Percentiles rank a stretch among this genome's conserved stretches.
Conservation (phyloP, 2,797 vertebrate species). For the Propithecus deckenii region DNA sequence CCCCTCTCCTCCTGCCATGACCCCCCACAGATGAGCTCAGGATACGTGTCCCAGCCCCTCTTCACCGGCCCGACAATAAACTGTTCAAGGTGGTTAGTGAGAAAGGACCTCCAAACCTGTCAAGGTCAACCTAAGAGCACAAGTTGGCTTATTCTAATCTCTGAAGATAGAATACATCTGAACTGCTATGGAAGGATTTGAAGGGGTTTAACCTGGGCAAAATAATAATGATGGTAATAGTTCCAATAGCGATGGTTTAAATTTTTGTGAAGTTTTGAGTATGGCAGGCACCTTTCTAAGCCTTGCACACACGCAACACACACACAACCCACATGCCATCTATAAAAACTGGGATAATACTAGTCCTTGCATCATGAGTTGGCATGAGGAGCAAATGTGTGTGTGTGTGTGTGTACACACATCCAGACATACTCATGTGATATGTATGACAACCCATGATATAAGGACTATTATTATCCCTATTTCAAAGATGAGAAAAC, state of each 20-base stretch:
- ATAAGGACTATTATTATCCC: neutral
- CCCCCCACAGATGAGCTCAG: neutral
- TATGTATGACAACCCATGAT: neutral
- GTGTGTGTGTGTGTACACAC: too few species aligned
- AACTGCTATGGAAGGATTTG: neutral
- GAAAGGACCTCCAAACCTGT: neutral
- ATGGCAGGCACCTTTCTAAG: neutral
- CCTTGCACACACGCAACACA: too few species aligned
- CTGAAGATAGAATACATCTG: neutral
- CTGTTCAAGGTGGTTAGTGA: neutral
- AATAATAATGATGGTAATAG: neutral
- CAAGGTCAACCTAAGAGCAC: neutral
- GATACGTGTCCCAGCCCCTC: neutral
- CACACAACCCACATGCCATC: neutral
- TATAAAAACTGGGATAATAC: neutral
- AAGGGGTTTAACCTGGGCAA: neutral
- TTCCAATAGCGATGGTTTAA: neutral
- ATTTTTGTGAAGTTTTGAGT: neutral
- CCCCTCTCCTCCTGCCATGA: neutral
- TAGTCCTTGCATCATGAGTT: neutral
- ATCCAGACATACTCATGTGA: neutral
- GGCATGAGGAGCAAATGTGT: neutral
- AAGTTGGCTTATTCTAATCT: neutral
- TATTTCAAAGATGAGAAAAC: neutral
- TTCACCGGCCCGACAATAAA: neutral